Conservation (phyloP, 2,113 vertebrate genomes). For the Cebidichthys violaceus region DNA sequence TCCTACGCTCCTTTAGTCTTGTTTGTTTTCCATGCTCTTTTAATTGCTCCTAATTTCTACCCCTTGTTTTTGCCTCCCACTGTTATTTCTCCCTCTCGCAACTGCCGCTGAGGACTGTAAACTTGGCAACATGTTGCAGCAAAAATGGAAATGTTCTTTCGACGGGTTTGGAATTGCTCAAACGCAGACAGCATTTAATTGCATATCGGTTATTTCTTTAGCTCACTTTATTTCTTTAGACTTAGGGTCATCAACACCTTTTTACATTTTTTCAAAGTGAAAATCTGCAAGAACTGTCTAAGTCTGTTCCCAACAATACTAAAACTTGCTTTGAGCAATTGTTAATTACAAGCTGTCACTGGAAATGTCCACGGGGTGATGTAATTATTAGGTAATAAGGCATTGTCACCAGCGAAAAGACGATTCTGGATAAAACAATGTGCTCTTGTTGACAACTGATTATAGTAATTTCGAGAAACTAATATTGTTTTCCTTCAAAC, state of each 20-base stretch:
- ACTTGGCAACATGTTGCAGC: neutral
- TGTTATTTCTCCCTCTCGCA: conserved; percentile 1
- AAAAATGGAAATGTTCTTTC: conserved; percentile 9
- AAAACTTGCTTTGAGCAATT: conserved; percentile 6
- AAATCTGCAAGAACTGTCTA: too few relatives aligned
- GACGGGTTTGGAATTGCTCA: conserved; percentile 11
- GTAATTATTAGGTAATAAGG: conserved; percentile 46
- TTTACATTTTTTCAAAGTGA: too few relatives aligned
- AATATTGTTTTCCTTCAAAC: neutral
- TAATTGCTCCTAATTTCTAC: neutral
- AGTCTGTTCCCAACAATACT: neutral
- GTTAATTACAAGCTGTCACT: conserved; percentile 55
- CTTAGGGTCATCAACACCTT: too few relatives aligned
- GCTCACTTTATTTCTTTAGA: too few relatives aligned
- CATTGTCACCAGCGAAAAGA: conserved; percentile 19
- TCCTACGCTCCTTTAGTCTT: neutral
- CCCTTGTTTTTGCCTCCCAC: neutral
- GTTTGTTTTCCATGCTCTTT: conserved; percentile 1
- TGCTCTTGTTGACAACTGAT: conserved; percentile 39
- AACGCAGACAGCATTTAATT: neutral
- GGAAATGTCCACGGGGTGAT: neutral
- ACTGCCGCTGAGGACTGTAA: conserved; percentile 29
- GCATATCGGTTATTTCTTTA: neutral
- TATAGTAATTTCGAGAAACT: conserved; percentile 35
- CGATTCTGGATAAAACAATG: conserved; percentile 2